phyloP scores from a whole-genome alignment of 2,113 vertebrate genomes.

The Spilogale gracilis region DNA sequence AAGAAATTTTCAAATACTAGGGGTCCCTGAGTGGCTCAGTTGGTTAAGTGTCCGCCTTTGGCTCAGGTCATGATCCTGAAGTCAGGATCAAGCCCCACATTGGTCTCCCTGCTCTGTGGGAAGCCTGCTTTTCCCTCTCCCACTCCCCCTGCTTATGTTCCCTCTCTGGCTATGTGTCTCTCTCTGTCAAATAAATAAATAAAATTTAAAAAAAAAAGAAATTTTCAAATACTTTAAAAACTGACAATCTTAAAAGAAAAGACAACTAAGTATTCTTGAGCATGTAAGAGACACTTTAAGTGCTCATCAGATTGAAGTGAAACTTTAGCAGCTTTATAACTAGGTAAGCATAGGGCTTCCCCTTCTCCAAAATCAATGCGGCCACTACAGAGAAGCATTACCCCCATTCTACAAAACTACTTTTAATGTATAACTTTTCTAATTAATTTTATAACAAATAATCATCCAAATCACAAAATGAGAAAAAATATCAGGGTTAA shows the following conservation, averaged over 20 bases:
- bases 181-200: no score
- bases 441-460: not conserved
- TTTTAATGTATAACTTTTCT: conserved; percentile 13
- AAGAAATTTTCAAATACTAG: not conserved
- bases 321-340: not conserved
- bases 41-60: no score
- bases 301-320: not conserved
- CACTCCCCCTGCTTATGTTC: no score
- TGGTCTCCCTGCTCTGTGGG: no score
- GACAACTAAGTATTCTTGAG: not conserved
- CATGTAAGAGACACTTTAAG: not conserved
- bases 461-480: conserved; percentile 18
- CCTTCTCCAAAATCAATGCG: not conserved
- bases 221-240: not conserved
- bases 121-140: no score
- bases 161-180: no score
- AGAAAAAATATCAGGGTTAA: not conserved
- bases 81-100: no score
- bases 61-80: no score
- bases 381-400: not conserved
- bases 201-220: not conserved
- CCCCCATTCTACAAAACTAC: not conserved
- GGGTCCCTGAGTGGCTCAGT: no score
- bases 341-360: not conserved
- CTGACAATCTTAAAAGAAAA: not conserved